Percentiles rank a stretch among this genome's conserved stretches.
Evolutionary conservation across 2,797 vertebrate species (phyloP).

Genomic region (Geotrypetes seraphini): DNA sequence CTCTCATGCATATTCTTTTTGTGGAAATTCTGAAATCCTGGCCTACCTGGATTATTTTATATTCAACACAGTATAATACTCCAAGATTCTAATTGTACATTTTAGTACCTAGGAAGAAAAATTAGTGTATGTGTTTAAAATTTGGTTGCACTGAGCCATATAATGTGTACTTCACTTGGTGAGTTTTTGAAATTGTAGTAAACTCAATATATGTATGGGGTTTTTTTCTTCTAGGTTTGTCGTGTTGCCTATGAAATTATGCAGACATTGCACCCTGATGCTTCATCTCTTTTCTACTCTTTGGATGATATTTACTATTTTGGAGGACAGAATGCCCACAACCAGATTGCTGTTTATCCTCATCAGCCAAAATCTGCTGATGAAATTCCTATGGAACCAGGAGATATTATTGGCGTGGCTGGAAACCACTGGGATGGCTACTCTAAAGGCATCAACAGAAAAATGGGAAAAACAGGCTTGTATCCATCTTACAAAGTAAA

Average conservation of each 20-base stretch:
- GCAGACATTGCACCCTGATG: constrained; percentile 93
- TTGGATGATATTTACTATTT: constrained; percentile 98
- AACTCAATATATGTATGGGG: no score
- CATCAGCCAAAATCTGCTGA: constrained; percentile 81
- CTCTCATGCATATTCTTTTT: no score
- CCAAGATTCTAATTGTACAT: no score
- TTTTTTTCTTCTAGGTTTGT: constrained; percentile 69
- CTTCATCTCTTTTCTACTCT: constrained; percentile 88
- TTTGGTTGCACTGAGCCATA: no score
- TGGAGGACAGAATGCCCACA: constrained; percentile 94
- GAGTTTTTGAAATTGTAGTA: no score
- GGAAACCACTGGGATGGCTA: constrained; percentile 98
- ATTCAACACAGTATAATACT: no score
- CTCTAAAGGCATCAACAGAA: constrained; percentile 95
- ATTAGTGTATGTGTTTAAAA: no score
- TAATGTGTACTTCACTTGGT: no score
- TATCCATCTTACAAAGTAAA: constrained; percentile 97
- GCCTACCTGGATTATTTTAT: no score
- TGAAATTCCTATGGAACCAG: constrained; percentile 90
- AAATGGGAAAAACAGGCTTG: constrained; percentile 88
- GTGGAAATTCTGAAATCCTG: no score
- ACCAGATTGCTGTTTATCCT: constrained; percentile 88
- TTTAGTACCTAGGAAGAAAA: no score
- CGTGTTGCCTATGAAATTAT: constrained; percentile 97
- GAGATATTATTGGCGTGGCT: constrained; percentile 89